Evolutionary conservation across 2,113 vertebrate species (phyloP), one percentile per base, ranked within the genome.

Genomic region (Ciconia maguari): DNA sequence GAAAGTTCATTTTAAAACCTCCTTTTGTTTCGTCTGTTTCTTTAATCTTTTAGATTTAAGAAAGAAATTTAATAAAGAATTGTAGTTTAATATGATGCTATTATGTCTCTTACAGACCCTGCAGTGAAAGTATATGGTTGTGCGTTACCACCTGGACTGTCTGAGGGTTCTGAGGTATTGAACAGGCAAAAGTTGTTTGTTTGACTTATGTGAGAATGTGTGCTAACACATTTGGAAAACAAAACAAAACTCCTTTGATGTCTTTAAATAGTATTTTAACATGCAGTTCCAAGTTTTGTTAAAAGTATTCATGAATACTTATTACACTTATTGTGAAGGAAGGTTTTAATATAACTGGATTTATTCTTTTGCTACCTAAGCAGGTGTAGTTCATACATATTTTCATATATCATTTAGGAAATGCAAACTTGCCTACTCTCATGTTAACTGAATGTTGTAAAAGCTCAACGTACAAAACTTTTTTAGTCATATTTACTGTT

Each of bases 161-260:
- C 99, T 2, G 99, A 99, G 90, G 98, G 97, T 16, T 99, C 99
- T 11, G 98, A 99, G 98, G 99, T 99, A 98, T 5, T 49, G 30
- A 85, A 61, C 49, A 42, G n/a, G 24, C 11, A 81, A n/a, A 82
- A 79, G 32, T 71, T 58, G 7, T 88, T 51, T 57, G 3, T 68
- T 68, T 66, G 58, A 11, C 10, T 87, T 70, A 16, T 1, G 34
- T 74, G 48, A 93, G 46, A 82, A 42, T 7, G 3, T 41, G 22
- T 68, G 60, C 36, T 44, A 38, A 58, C 9, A 49, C 3, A 9
- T 66, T 4, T 14, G 7, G 9, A 48, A 58, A 14, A 30, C 16
- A 57, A 21, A 21, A 32, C 38, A 34, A 44, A 11, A 7, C 5
- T 41, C 76, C 5, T 42, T 58, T 72, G 36, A 16, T 64, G 21